phyloP scores from a whole-genome alignment of 2,888 invertebrate species.

The Caenorhabditis afra region DNA sequence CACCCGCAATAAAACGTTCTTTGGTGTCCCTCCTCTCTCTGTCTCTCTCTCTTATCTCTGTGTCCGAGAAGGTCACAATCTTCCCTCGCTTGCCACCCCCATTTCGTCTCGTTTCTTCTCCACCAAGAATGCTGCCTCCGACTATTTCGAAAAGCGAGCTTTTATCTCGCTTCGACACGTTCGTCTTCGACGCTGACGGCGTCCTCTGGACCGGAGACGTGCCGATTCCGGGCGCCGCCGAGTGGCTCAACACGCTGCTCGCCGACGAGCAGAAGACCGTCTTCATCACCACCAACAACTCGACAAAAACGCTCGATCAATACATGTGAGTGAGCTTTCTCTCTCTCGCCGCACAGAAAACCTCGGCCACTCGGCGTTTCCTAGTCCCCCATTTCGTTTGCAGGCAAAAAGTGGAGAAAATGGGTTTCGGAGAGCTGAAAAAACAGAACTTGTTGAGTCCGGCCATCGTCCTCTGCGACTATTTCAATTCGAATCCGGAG shows the following conservation, averaged over 20 bases:
- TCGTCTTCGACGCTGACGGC: slow-evolving; percentile 79
- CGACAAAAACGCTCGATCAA: slow-evolving; percentile 88
- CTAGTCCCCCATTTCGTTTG: slow-evolving; percentile 79
- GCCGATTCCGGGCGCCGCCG: slow-evolving; percentile 73
- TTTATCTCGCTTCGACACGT: slow-evolving; percentile 64
- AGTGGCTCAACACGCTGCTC: slow-evolving; percentile 68
- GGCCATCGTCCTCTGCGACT: slow-evolving; percentile 70
- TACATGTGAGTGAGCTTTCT: slow-evolving; percentile 82
- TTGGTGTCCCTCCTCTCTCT: slow-evolving; percentile 13
- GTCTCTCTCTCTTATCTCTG: slow-evolving; percentile 20
- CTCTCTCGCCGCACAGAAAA: neutral
- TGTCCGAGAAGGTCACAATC: slow-evolving; percentile 12
- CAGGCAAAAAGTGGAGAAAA: slow-evolving; percentile 83
- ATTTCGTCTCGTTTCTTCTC: no score
- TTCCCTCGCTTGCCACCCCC: no score
- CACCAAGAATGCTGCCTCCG: slow-evolving; percentile 36
- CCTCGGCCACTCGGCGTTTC: no score
- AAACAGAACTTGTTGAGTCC: slow-evolving; percentile 71
- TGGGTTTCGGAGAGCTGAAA: slow-evolving; percentile 63
- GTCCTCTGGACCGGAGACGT: slow-evolving; percentile 77
- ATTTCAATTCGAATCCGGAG: slow-evolving; percentile 59
- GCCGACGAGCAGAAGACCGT: slow-evolving; percentile 85
- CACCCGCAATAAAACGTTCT: slow-evolving; percentile 35
- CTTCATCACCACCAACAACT: slow-evolving; percentile 93
- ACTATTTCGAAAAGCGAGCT: slow-evolving; percentile 44